Evolutionary conservation across 2,888 invertebrate species (phyloP), one percentile per base, ranked within the genome.

Genomic region (Brachylomia viminalis): DNA sequence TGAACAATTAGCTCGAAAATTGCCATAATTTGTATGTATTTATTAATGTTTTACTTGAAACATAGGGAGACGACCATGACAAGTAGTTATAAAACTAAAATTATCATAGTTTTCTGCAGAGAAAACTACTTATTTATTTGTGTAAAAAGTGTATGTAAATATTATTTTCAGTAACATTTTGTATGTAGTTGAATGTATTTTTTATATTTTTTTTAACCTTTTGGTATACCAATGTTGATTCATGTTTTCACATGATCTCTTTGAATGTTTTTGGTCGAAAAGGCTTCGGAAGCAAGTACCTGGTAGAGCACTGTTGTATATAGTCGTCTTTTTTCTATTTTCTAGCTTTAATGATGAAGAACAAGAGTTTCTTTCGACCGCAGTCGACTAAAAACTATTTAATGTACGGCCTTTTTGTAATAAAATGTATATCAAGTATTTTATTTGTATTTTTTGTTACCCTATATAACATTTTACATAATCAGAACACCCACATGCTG

Each of bases 321-420:
- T 96, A 96, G 90, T 87, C 86, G 90, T 72, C 93, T 91, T 91
- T 83, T 86, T 89, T 85, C 33, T 81, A 72, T 80, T 81, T 83
- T 81, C 20, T 93, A 94, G 92, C 86, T 89, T 86, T 93, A 93
- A 88, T 92, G 86, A 88, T 92, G 87, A 91, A 90, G 91, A 91
- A 87, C 90, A 90, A 88, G 90, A 91, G 95, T 95, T 94, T 94
- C 92, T 94, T 93, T 95, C 94, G 94, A 93, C 94, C 95, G 96
- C 96, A 95, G 95, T 96, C 95, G 95, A 93, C 94, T 95, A 94
- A 95, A 93, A 91, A 94, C 94, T 95, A 95, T 95, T 93, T 90
- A 90, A 90, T 86, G 87, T 91, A 87, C 86, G 86, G 87, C 82
- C 85, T 84, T 94, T 94, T 94, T 94, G 83, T 93, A 95, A 94